Percentiles rank a stretch among this genome's conserved stretches.
These are phyloP conservation scores for Stichodactyla helianthus DNA, from an alignment of 64 coral and sea anemone genomes.

Conservation along the genomic window DNA sequence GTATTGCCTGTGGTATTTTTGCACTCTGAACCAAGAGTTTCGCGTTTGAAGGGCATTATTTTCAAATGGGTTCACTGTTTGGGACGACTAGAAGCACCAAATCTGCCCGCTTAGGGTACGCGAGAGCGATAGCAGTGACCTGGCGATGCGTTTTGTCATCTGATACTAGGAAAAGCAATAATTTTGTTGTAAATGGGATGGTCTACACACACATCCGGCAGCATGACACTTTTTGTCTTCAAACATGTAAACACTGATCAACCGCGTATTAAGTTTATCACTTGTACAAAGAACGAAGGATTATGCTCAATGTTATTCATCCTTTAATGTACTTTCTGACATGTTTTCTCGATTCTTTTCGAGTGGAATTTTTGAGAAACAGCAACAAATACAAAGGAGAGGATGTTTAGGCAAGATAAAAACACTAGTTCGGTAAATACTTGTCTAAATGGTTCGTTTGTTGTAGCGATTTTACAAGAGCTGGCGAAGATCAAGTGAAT, in stretches of 20 bases:
- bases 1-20: not conserved
- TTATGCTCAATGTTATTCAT: not conserved
- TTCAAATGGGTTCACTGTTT: not conserved
- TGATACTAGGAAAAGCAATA: not conserved
- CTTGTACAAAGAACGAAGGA: conserved; percentile 4
- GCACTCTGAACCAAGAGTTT: not conserved
- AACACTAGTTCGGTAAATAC: not conserved
- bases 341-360: not conserved
- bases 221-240: not conserved
- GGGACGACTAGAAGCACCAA: not conserved
- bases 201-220: conserved; percentile 27
- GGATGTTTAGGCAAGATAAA: not conserved
- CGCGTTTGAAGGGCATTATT: not conserved
- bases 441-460: not conserved
- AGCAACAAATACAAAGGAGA: not conserved
- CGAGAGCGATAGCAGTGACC: not conserved
- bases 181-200: conserved; percentile 7
- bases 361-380: conserved; percentile 13
- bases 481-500: not conserved
- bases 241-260: not conserved
- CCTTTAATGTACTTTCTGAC: conserved; percentile 1
- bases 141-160: not conserved
- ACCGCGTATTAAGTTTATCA: not conserved
- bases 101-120: not conserved
- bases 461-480: not conserved